Percentiles rank a stretch among this genome's conserved stretches.
phyloP scores from a whole-genome alignment of 2,888 invertebrate genomes.

The Notodromas monacha region DNA sequence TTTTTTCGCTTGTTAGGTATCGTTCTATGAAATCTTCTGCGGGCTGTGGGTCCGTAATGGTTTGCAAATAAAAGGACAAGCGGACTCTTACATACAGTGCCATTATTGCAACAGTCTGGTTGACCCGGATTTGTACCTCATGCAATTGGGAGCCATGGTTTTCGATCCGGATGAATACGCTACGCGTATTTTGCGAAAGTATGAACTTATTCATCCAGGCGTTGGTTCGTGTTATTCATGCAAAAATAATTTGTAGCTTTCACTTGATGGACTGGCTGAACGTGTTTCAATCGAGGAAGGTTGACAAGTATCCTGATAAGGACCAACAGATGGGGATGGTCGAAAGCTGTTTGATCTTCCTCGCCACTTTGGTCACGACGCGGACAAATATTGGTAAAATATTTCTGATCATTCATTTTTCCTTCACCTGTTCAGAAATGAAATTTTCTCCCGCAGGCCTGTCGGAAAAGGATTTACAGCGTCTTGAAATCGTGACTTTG shows the following conservation, averaged over 20 bases:
- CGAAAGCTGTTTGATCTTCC: conserved; percentile 62
- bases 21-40: conserved; percentile 72
- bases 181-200: neutral
- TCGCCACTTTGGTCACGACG: conserved; percentile 55
- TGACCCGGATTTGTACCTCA: conserved; percentile 74
- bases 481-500: conserved; percentile 67
- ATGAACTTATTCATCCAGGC: neutral
- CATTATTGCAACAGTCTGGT: conserved; percentile 97
- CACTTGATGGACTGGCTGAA: conserved; percentile 59
- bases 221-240: too few relatives aligned
- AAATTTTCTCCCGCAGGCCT: too few relatives aligned
- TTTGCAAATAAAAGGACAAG: conserved; percentile 87
- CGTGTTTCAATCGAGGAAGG: conserved; percentile 29
- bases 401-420: neutral
- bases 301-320: conserved; percentile 26
- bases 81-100: conserved; percentile 92
- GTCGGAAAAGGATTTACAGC: conserved; percentile 29
- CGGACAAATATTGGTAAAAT: conserved; percentile 45
- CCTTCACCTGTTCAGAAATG: too few relatives aligned
- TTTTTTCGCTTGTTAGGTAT: conserved; percentile 30
- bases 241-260: conserved; percentile 24
- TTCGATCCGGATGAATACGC: conserved; percentile 41
- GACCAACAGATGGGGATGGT: conserved; percentile 66
- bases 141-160: conserved; percentile 69
- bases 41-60: conserved; percentile 91